Base-by-base conservation (phyloP, 30 jellyfish, hydroid and myxozoan genomes). In the Chrysaora quinquecirrha region DNA sequence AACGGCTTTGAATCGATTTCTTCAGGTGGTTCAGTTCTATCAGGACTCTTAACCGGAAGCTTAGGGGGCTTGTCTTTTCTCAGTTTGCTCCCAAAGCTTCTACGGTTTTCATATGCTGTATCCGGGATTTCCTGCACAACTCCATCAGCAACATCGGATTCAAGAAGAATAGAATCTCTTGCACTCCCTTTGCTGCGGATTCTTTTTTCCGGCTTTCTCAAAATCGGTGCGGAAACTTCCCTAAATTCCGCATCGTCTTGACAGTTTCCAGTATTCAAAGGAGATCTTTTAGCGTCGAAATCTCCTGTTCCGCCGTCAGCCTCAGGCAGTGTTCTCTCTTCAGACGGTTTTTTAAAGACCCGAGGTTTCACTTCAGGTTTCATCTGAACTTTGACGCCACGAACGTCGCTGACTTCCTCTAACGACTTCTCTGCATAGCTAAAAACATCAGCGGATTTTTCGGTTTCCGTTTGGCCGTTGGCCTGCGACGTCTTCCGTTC, bases 1-100 rank as follows among this genome's bases (percentile, higher is more conserved):
- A 20, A 27, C 73, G 77, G 77, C n/a, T 29, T 65, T 20, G 10
- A n/a, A n/a, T 65, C 30, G 50, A 21, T 34, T 14, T 28, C 66
- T 1, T 69, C 34, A 12, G 81, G 34, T 30, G 28, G 20, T 21
- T 30, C 77, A 38, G 54, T 38, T 52, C 29, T 52, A 9, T 52
- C 68, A 2, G 68, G 25, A 3, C 9, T 19, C 19, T 52, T 52
- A 4, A 52, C 3, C 29, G 68, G 68, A 12, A 20, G 25, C 68
- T 20, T 52, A 4, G 68, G 68, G 2, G 68, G 68, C 68, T 52
- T 52, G 29, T 52, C 25, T 3, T 20, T 52, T 19, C 29, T 16
- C 6, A 16, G 7, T 3, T 52, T 52, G 68, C 19, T 52, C 9
- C 68, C 68, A 43, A 16, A 6, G 58, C 16, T 16, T 16, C 58